phyloP scores from a whole-genome alignment of 1,140 invertebrate species.

The Drosophila auraria region DNA sequence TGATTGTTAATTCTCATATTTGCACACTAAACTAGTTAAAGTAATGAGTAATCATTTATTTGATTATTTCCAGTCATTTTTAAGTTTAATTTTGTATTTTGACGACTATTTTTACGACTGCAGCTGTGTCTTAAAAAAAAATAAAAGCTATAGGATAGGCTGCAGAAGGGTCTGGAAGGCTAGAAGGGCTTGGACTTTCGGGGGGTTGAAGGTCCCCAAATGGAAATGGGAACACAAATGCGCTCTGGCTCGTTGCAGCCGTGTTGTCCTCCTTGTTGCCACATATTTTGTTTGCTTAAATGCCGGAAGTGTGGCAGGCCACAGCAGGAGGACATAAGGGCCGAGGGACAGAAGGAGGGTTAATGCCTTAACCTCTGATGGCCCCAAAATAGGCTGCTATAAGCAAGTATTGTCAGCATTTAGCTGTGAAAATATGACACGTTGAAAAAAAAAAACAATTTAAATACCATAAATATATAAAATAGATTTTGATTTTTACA shows the following conservation, averaged over 20 bases:
- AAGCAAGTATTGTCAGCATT: slow-evolving; percentile 64
- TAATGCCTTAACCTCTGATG: slow-evolving; percentile 1
- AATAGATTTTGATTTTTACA: too few species aligned
- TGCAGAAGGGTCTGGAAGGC: slow-evolving; percentile 12
- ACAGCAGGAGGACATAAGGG: slow-evolving; percentile 26
- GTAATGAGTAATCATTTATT: not conserved
- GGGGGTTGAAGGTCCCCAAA: slow-evolving; percentile 40
- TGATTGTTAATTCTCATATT: too few species aligned
- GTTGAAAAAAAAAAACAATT: too few species aligned
- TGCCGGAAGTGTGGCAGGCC: slow-evolving; percentile 77
- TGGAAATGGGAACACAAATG: slow-evolving; percentile 59
- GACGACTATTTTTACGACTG: not conserved
- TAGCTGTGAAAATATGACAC: slow-evolving; percentile 43
- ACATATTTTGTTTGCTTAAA: slow-evolving; percentile 82
- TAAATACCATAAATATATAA: too few species aligned
- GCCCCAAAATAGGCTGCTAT: slow-evolving; percentile 30
- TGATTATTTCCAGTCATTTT: not conserved
- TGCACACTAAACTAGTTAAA: too few species aligned
- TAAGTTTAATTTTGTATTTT: too few species aligned
- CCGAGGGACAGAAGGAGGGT: not conserved
- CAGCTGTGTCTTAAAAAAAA: not conserved
- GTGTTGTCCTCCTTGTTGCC: slow-evolving; percentile 40
- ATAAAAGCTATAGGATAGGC: not conserved
- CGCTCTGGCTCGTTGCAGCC: slow-evolving; percentile 55
- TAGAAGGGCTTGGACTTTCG: not conserved